phyloP scores from a whole-genome alignment of 23 tunicate species.

The Clavelina lepadiformis region DNA sequence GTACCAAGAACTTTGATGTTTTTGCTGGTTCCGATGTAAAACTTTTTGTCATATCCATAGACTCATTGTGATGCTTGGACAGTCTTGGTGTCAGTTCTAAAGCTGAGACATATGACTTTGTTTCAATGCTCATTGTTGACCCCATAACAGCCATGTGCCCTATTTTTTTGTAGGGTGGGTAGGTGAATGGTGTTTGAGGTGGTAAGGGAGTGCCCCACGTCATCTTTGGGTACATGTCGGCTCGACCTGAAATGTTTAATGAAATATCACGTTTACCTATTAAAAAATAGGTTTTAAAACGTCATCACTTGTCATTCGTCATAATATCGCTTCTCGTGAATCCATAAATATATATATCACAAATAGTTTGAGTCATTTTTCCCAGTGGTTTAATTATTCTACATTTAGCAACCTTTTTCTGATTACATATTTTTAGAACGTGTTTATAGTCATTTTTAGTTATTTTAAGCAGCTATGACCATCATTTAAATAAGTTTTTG shows the following conservation, averaged over 20 bases:
- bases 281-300: not conserved
- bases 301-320: no score
- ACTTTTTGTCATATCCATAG: slow-evolving; percentile 31
- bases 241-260: slow-evolving; percentile 33
- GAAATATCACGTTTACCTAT: no score
- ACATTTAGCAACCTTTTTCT: no score
- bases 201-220: slow-evolving; percentile 92
- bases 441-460: no score
- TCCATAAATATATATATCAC: no score
- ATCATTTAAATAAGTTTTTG: no score
- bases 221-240: slow-evolving; percentile 92
- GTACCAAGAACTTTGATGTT: slow-evolving; percentile 33
- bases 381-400: no score
- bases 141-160: slow-evolving; percentile 96
- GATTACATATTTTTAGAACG: no score
- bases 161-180: slow-evolving; percentile 82
- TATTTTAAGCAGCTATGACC: no score
- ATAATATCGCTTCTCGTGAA: no score
- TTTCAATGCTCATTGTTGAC: slow-evolving; percentile 76
- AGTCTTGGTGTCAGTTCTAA: slow-evolving; percentile 24
- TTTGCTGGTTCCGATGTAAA: slow-evolving; percentile 22
- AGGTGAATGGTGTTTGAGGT: slow-evolving; percentile 89
- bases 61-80: slow-evolving; percentile 14
- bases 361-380: no score
- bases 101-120: slow-evolving; percentile 17